phyloP scores from a whole-genome alignment of 2,113 vertebrate genomes.

The Datnioides undecimradiatus region DNA sequence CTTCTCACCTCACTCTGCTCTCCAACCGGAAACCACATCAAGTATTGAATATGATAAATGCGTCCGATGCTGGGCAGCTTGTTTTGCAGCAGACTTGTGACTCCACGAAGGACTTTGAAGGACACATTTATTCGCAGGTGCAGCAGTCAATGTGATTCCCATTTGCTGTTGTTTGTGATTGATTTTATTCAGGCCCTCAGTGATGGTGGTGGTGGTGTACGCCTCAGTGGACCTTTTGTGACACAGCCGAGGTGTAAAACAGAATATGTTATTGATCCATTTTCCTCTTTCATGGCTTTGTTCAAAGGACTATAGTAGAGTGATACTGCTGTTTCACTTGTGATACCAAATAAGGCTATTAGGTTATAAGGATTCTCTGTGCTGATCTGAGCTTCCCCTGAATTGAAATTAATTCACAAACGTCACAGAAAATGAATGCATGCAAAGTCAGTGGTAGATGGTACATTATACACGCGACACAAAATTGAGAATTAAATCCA shows the following conservation, averaged over 20 bases:
- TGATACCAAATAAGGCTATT: neutral
- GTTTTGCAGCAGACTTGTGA: conserved; percentile 9
- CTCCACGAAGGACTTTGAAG: conserved; percentile 40
- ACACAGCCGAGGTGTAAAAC: conserved; percentile 41
- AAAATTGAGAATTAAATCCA: neutral
- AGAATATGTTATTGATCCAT: conserved; percentile 47
- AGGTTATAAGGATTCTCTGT: neutral
- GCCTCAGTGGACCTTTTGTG: conserved; percentile 22
- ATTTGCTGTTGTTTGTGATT: conserved; percentile 47
- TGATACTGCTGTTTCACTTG: conserved; percentile 1
- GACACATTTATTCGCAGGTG: conserved; percentile 48
- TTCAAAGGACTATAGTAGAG: conserved; percentile 4
- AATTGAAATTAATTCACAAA: neutral
- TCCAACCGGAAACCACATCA: neutral
- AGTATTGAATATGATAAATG: conserved; percentile 27
- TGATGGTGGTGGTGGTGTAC: neutral
- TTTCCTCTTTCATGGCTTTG: conserved; percentile 18
- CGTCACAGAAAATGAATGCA: neutral
- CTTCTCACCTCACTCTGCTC: neutral
- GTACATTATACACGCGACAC: neutral
- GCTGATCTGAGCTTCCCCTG: neutral
- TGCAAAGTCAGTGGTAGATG: neutral
- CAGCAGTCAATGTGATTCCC: conserved; percentile 46
- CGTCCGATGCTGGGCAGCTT: conserved; percentile 8
- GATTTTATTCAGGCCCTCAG: conserved; percentile 50